Base-by-base conservation (phyloP, 1,140 invertebrate genomes). In the Ganaspis sp. region DNA sequence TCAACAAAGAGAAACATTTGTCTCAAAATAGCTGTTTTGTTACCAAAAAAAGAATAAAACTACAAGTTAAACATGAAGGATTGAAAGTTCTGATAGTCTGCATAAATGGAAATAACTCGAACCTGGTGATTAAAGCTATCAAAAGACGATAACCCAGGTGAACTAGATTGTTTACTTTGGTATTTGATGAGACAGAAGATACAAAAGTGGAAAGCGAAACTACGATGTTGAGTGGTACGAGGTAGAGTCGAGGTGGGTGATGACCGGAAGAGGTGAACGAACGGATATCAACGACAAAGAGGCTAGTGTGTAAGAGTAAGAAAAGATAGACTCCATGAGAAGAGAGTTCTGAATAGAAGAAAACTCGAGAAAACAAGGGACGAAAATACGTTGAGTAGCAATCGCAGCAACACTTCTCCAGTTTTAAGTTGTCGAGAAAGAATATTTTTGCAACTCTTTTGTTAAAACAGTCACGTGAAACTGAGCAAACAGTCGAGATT, bases 201-300 rank as follows among this genome's bases (percentile, higher is more conserved):
- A 49, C 45, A 15, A 17, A 49, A 49, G 45, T 49, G 45, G 45
- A 49, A 49, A 49, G 45, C 45, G 45, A 49, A 49, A 49, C 45
- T 49, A 49, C 45, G 15, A 49, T 79, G 77, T 72, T 78, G 79
- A 83, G 80, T 80, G 83, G 75, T 85, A 83, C 79, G 75, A 83
- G 76, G 83, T 78, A 76, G 83, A 84, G 85, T 77, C 80, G 79
- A 86, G 83, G 86, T 81, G 87, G 87, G 83, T 87, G 86, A 88
- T 84, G 86, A 87, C 83, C 85, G 87, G 85, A 87, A 87, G 87
- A 86, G 87, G 87, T 89, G 87, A 89, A 89, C 81, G 87, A 88
- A 88, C 88, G 84, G 84, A 88, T 87, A 85, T 87, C 79, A 76
- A 69, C 78, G 79, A 75, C 77, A 74, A 79, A 73, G 70, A 73